Evolutionary conservation across 1,140 invertebrate genomes (phyloP).

Genomic region (Drosophila nebulosa): DNA sequence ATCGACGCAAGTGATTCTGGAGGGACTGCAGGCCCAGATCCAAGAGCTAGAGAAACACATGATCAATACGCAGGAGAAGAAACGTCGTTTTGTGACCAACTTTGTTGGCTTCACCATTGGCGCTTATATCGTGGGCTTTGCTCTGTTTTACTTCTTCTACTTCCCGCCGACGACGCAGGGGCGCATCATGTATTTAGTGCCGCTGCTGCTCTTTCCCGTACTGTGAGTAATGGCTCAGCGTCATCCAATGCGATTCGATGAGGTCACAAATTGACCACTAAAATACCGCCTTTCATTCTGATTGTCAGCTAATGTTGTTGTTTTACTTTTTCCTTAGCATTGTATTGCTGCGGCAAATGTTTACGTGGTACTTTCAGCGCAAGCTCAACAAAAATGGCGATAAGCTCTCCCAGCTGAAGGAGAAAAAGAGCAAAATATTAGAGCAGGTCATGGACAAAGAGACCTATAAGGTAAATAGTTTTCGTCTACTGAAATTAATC

Average conservation of each 20-base stretch:
- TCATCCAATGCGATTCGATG: conserved; percentile 7
- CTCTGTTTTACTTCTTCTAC: conserved; percentile 90
- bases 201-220: conserved; percentile 88
- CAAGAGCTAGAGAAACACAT: conserved; percentile 90
- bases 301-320: background rate
- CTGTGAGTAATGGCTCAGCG: conserved; percentile 85
- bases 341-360: conserved; percentile 87
- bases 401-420: conserved; percentile 87
- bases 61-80: conserved; percentile 88
- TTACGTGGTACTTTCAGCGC: conserved; percentile 94
- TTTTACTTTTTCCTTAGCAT: conserved; percentile 84
- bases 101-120: conserved; percentile 90
- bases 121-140: conserved; percentile 88
- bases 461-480: conserved; percentile 93
- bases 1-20: conserved; percentile 88
- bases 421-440: conserved; percentile 93
- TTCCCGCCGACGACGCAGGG: conserved; percentile 87
- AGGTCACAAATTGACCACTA: conserved; percentile 32
- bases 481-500: too few relatives aligned
- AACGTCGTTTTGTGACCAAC: conserved; percentile 89
- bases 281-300: background rate
- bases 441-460: conserved; percentile 98
- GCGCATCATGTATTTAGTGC: conserved; percentile 87
- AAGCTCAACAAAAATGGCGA: conserved; percentile 90
- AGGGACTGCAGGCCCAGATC: conserved; percentile 90